Percentiles rank a stretch among this genome's conserved stretches.
These are phyloP conservation scores for Muntiacus muntjak DNA, from an alignment of 2,113 vertebrate species.

Conservation along the genomic window DNA sequence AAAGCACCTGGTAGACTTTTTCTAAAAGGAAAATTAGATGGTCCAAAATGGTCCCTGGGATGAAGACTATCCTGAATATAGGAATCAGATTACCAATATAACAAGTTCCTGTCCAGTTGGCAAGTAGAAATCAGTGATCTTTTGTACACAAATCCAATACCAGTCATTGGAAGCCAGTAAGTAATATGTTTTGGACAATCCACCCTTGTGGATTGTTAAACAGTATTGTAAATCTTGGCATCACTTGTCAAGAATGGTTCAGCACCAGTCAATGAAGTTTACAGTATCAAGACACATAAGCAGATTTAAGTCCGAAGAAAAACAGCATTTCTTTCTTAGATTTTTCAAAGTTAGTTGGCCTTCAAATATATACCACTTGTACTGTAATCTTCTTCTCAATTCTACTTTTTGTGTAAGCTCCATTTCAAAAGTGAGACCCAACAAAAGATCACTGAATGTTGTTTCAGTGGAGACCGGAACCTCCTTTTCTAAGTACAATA, in stretches of 20 bases:
- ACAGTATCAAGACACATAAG: neutral
- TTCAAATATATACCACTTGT: neutral
- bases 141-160: neutral
- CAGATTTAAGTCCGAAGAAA: neutral
- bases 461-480: neutral
- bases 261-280: neutral
- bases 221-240: neutral
- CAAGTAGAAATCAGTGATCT: neutral
- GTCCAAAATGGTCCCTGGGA: neutral
- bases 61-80: neutral
- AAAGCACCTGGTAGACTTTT: neutral
- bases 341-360: neutral
- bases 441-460: conserved; percentile 6
- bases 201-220: neutral
- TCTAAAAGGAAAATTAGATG: neutral
- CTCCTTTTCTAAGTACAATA: neutral
- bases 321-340: neutral
- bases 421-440: neutral
- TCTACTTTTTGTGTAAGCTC: neutral
- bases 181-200: neutral
- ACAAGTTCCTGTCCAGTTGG: neutral
- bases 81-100: neutral
- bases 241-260: neutral
- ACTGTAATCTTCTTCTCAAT: neutral
- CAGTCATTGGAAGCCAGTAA: neutral